phyloP scores from a whole-genome alignment of 2,113 vertebrate species.

The Hirundichthys speculiger region DNA sequence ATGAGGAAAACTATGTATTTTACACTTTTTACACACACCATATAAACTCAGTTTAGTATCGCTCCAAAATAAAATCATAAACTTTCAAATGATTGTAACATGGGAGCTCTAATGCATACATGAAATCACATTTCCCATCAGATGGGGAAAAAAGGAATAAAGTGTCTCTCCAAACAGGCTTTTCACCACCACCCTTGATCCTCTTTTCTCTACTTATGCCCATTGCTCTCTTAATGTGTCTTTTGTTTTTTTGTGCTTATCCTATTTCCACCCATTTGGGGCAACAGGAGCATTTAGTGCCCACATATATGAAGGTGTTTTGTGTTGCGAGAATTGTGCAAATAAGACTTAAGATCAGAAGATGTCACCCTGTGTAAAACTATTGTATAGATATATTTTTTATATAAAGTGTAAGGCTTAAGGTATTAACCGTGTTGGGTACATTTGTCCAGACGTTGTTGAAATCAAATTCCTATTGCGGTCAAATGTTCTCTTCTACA shows the following conservation, averaged over 20 bases:
- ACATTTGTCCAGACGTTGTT: background rate
- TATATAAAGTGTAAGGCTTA: no score
- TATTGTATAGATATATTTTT: no score
- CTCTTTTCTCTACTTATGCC: conserved; percentile 17
- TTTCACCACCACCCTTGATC: background rate
- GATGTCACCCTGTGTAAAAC: no score
- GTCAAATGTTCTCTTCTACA: background rate
- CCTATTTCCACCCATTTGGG: background rate
- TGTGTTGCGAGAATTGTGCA: no score
- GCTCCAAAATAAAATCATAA: background rate
- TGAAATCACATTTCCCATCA: conserved; percentile 11
- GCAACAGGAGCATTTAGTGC: background rate
- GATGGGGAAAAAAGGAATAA: conserved; percentile 1
- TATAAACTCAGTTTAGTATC: no score
- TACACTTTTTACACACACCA: no score
- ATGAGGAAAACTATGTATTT: no score
- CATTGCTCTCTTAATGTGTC: conserved; percentile 36
- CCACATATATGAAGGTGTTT: no score
- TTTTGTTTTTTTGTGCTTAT: background rate
- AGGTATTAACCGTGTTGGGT: no score
- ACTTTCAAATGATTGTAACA: background rate
- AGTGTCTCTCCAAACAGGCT: conserved; percentile 13
- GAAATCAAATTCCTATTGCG: background rate
- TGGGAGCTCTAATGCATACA: background rate
- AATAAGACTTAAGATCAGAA: no score